Evolutionary conservation across 2,113 vertebrate genomes (phyloP).

Genomic region (Agelaius phoeniceus): DNA sequence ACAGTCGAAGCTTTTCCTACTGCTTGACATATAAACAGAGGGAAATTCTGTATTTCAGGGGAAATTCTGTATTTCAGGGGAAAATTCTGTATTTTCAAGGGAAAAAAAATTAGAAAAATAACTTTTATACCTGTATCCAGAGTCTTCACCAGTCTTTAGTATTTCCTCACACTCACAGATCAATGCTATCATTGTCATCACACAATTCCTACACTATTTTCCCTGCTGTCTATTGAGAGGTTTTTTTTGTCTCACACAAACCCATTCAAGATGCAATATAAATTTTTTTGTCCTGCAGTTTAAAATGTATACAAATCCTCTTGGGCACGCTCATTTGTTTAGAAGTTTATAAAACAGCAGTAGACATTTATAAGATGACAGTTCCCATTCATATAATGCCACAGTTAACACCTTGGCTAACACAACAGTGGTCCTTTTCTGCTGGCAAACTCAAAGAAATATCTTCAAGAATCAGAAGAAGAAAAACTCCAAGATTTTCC

Average conservation of each 20-base stretch:
- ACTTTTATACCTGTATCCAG: rapidly evolving
- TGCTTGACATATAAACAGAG: not conserved
- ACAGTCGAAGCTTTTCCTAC: not conserved
- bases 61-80: rapidly evolving
- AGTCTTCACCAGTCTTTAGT: not conserved
- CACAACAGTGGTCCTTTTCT: not conserved
- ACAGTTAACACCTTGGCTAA: not conserved
- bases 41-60: not conserved
- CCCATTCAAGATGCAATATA: not conserved
- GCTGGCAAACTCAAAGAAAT: not conserved
- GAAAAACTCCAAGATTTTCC: not conserved
- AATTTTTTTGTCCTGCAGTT: not conserved
- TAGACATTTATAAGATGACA: not conserved
- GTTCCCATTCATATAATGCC: not conserved
- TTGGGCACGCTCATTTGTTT: too few relatives aligned
- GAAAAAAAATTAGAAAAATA: not conserved
- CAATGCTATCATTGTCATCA: rapidly evolving
- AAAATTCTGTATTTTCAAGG: too few relatives aligned
- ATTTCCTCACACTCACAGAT: not conserved
- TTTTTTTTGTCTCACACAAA: not conserved
- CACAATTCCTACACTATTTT: not conserved
- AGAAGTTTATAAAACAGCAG: not conserved
- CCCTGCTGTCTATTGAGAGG: not conserved
- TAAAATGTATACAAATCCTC: not conserved
- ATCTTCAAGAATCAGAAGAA: not conserved